Evolutionary conservation across 2,113 vertebrate species (phyloP), one percentile per base, ranked within the genome.

Genomic region (Rynchops niger): DNA sequence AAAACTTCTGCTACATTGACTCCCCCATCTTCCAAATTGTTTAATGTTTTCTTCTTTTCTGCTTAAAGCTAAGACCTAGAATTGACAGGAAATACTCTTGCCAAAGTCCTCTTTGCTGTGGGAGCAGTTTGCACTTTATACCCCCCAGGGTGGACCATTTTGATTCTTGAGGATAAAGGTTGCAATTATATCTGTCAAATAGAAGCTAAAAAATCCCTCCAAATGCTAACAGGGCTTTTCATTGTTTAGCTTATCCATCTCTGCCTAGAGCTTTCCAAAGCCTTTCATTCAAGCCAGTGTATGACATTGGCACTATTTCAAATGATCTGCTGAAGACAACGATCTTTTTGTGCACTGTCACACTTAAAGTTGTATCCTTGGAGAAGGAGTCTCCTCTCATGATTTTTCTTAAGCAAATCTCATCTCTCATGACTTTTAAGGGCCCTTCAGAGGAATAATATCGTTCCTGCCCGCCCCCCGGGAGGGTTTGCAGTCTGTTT

Each of bases 391-490:
- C 52, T 49, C 45, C 69, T 66, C 45, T 66, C 3, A 0, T n/a
- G 63, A n/a, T 19, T 76, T 70, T 85, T 66, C 70, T 49, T 77
- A 59, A 55, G 76, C 80, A 81, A 69, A 62, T 73, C 11, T 66
- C 32, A 15, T 56, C 52, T 86, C 59, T 78, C 21, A 7, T 55
- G 27, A 62, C 58, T 82, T 72, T 32, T 40, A 72, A 50, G 49
- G 40, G 27, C 36, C 17, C 47, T 62, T 62, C 58, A 52, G 40
- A 56, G 42, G 15, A 71, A 61, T 58, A 56, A 5, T 49, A n/a
- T 25, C 0, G 0, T 56, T 65, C 27, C 16, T 53, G 8, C 20
- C 43, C 0, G 0, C 32, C 23, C 70, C 43, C 10, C 0, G 1
- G 27, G 42, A 42, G 20, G 26, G 30, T 49, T 61, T 30, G 49